phyloP scores from a whole-genome alignment of 2,888 invertebrate genomes.

The Eremobia ochroleuca region DNA sequence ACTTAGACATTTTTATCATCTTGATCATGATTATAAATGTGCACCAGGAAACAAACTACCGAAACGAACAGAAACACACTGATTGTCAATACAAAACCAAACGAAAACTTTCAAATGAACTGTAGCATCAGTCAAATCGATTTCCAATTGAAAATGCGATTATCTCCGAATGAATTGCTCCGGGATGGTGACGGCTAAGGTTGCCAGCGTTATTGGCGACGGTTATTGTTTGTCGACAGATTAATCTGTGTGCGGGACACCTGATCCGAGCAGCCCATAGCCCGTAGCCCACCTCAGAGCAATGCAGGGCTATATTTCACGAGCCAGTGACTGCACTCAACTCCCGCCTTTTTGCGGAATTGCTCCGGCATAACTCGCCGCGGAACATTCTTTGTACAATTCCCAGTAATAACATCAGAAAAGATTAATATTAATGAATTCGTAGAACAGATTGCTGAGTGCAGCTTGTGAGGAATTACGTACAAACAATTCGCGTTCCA shows the following conservation, averaged over 20 bases:
- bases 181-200: slow-evolving; percentile 47
- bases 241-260: slow-evolving; percentile 78
- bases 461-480: slow-evolving; percentile 29
- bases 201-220: slow-evolving; percentile 64
- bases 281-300: slow-evolving; percentile 51
- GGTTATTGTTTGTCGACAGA: slow-evolving; percentile 81
- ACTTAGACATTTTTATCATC: too few relatives aligned
- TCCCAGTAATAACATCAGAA: slow-evolving; percentile 51
- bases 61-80: not conserved
- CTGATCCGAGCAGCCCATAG: slow-evolving; percentile 66
- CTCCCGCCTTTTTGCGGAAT: slow-evolving; percentile 74
- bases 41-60: not conserved
- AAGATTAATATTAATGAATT: slow-evolving; percentile 62
- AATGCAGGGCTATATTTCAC: slow-evolving; percentile 72
- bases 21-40: not conserved
- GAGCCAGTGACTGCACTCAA: slow-evolving; percentile 62
- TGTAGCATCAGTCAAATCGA: slow-evolving; percentile 39
- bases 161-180: slow-evolving; percentile 68
- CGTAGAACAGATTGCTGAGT: slow-evolving; percentile 46
- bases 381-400: slow-evolving; percentile 43
- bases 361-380: slow-evolving; percentile 63
- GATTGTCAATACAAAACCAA: not conserved
- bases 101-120: slow-evolving; percentile 9
- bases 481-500: slow-evolving; percentile 22
- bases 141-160: slow-evolving; percentile 70